Conservation (phyloP, 2,797 vertebrate species). For the Vespertilio murinus region DNA sequence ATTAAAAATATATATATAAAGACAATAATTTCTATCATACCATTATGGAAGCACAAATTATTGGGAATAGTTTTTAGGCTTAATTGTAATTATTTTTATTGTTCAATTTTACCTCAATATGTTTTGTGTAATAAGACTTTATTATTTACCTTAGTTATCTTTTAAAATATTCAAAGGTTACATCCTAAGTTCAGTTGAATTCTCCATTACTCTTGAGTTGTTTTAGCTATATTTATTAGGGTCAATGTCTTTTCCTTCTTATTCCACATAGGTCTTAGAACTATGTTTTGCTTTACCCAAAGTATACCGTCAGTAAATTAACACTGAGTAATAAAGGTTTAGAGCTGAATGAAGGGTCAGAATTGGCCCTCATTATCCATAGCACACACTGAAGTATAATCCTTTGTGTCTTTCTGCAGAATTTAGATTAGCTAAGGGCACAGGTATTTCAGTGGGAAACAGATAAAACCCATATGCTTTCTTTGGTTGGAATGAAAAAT, state of each 20-base stretch:
- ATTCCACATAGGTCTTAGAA: background rate
- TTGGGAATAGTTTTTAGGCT: background rate
- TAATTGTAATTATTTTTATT: background rate
- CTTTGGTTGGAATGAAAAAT: background rate
- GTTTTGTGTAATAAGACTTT: slow-evolving; percentile 8
- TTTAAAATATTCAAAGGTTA: background rate
- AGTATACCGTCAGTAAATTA: background rate
- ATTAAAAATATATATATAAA: too few species aligned
- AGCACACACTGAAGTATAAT: background rate
- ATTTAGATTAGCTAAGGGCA: background rate
- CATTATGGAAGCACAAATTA: background rate
- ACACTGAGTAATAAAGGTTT: slow-evolving; percentile 14
- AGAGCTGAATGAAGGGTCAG: background rate
- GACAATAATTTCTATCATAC: background rate
- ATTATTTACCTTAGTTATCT: background rate
- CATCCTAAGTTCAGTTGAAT: background rate
- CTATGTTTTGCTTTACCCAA: background rate
- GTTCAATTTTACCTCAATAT: background rate
- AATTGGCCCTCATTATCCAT: slow-evolving; percentile 24
- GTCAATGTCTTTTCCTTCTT: background rate
- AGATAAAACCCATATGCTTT: background rate
- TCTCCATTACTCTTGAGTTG: background rate
- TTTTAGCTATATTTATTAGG: background rate
- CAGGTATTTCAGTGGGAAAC: background rate
- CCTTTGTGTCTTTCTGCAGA: background rate